phyloP scores from a whole-genome alignment of 1,140 invertebrate genomes.

The Pantala flavescens region DNA sequence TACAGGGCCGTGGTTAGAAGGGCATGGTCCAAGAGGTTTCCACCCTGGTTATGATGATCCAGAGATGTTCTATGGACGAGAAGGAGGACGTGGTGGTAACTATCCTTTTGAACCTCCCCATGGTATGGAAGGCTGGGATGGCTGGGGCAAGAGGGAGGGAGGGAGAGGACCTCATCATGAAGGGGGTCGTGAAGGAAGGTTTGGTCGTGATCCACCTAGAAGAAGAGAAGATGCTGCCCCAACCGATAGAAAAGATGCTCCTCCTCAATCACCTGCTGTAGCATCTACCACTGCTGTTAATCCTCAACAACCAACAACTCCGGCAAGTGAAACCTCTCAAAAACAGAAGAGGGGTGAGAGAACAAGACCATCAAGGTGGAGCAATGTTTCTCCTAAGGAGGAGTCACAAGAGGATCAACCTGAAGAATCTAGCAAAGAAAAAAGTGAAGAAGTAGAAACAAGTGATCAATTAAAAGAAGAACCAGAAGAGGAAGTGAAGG shows the following conservation, averaged over 20 bases:
- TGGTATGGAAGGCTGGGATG: background rate
- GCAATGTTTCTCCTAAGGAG: constrained; percentile 18
- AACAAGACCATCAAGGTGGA: constrained; percentile 19
- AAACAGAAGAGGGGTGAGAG: constrained; percentile 15
- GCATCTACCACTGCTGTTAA: background rate
- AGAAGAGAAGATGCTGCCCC: constrained; percentile 12
- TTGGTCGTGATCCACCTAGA: background rate
- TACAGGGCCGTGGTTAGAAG: background rate
- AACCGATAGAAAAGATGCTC: background rate
- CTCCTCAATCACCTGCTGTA: background rate
- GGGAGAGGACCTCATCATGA: constrained; percentile 11
- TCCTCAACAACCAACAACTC: background rate
- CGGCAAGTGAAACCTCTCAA: background rate
- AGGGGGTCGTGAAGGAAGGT: constrained; percentile 1
- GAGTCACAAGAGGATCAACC: background rate
- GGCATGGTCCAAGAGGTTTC: background rate
- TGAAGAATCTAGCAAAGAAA: background rate
- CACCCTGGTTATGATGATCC: background rate
- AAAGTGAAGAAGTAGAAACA: background rate
- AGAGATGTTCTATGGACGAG: constrained; percentile 4
- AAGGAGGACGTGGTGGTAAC: constrained; percentile 13
- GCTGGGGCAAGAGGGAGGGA: constrained; percentile 14
- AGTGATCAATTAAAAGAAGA: background rate
- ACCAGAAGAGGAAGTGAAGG: background rate
- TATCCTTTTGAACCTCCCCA: constrained; percentile 9